Evolutionary conservation across 2,797 vertebrate species (phyloP).

Genomic region (Dendrocincla fuliginosa): DNA sequence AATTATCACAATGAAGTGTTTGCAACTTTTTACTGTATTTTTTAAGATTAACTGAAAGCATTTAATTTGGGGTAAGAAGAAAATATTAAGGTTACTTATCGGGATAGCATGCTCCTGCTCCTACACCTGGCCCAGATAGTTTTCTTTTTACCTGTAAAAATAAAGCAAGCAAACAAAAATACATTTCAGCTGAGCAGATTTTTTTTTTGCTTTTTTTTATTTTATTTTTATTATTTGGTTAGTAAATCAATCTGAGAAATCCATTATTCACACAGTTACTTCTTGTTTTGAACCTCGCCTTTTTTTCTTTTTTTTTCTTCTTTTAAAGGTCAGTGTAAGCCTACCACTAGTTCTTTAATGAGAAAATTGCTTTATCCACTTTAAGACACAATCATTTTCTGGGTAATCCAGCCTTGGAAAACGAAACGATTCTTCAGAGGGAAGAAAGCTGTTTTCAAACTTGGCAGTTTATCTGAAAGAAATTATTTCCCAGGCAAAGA

Average conservation of each 20-base stretch:
- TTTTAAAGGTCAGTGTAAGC: slow-evolving; percentile 40
- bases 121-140: background rate
- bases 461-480: slow-evolving; percentile 41
- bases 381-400: slow-evolving; percentile 58
- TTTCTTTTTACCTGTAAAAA: background rate
- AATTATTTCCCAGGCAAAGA: slow-evolving; percentile 4
- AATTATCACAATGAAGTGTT: background rate
- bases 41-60: background rate
- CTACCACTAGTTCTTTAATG: slow-evolving; percentile 52
- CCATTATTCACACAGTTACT: slow-evolving; percentile 23
- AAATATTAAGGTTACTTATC: background rate
- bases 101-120: background rate
- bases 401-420: slow-evolving; percentile 26
- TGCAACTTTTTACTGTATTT: background rate
- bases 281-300: background rate
- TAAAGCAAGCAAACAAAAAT: background rate
- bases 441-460: slow-evolving; percentile 25
- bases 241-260: slow-evolving; percentile 27
- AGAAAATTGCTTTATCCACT: slow-evolving; percentile 59
- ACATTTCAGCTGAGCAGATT: background rate
- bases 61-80: background rate
- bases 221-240: background rate
- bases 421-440: slow-evolving; percentile 34
- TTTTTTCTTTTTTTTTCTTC: background rate
- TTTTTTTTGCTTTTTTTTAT: background rate